Base-by-base conservation (phyloP, 2,113 vertebrate genomes). In the Chitala chitala region DNA sequence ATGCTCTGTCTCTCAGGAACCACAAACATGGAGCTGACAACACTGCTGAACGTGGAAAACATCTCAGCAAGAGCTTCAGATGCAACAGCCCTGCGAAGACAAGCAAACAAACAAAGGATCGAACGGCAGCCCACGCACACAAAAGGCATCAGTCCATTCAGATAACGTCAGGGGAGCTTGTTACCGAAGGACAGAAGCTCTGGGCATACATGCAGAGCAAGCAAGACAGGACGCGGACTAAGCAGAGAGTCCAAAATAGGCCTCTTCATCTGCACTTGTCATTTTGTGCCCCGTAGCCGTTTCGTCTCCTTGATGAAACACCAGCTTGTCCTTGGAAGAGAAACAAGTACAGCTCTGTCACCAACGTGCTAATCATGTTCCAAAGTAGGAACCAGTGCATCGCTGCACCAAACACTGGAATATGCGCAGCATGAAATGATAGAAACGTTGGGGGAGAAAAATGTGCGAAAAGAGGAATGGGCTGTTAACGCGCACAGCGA, bases 251-350 rank as follows among this genome's bases (percentile, higher is more conserved):
- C 54, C 42, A 69, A 69, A 66, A 69, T 44, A 50, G 24, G 9
- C 31, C 24, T 69, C 65, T 42, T 65, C 38, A 66, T 24, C 13
- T 40, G 8, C 58, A 61, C 5, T 61, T 61, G 58, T 61, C 58
- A 61, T 33, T 31, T 66, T 40, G 24, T 38, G 10, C 44, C 65
- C 42, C 44, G 20, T 4, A 24, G 29, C 40, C 22, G 3, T n/a
- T n/a, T 69, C 44, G 15, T 46, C 22, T 66, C 40, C 40, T 46
- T 22, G 26, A 38, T 24, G 20, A 38, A 42, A 15, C 63, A 42
- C 24, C 36, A 5, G 5, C 54, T 1, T 24, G 13, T n/a, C 53
- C 20, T 55, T 5, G 1, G n/a, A 1, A 55, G 12, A 55, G 10
- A 55, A 17, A 12, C 13, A n/a, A n/a, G n/a, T n/a, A n/a, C n/a